Evolutionary conservation across 2,888 invertebrate genomes (phyloP), one percentile per base, ranked within the genome.

Genomic region (Xanthia togata): DNA sequence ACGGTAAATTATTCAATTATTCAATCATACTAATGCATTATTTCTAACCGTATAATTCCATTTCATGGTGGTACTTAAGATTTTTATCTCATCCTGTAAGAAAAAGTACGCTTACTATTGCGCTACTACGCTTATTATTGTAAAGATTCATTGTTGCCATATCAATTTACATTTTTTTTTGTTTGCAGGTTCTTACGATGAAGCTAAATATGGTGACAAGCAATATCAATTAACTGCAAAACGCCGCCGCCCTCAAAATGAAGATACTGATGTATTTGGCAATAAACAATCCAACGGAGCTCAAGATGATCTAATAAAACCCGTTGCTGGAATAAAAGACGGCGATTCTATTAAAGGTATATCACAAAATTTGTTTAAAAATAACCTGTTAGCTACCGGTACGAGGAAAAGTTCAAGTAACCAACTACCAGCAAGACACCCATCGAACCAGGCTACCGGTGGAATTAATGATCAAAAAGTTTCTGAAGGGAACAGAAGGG

Each of bases 171-270:
- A 65, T 53, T 55, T 0, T 44, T 50, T 1, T 26, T 44, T 23
- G 59, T 1, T 72, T 91, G 11, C 88, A 96, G 96, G 96, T 63
- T 93, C 91, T 31, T 96, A 96, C 23, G 91, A 95, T 76, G 95
- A 94, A 76, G 86, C 82, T 5, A 96, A 95, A 84, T 96, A 96
- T 85, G 96, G 96, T 20, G 85, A 94, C 59, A 89, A 90, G 38
- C 93, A 92, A 77, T 94, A 95, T 75, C 89, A 92, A 82, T 85
- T 83, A 12, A 73, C 81, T 31, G 70, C 76, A 50, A 79, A 79
- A 11, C 78, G 73, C 14, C 84, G 55, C 41, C 65, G 23, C 0
- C 73, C 69, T 26, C 76, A 76, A 68, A 82, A 67, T 26, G 47
- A 73, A 53, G 6, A 23, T 5, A 2, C 9, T 38, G 69, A 64